phyloP scores from a whole-genome alignment of 2,888 invertebrate genomes.

The Zaprionus bogoriensis region DNA sequence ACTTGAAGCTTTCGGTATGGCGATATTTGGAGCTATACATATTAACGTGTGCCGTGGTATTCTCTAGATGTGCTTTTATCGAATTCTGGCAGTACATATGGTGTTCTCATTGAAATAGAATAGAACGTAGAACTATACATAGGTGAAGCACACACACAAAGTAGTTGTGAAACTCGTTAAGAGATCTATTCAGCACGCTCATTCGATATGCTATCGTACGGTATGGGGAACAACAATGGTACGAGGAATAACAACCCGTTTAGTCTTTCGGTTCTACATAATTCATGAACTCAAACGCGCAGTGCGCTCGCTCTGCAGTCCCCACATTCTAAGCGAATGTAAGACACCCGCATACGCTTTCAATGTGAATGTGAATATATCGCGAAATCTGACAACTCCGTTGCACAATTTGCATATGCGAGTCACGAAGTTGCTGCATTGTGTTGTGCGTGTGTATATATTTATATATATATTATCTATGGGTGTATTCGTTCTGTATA shows the following conservation, averaged over 20 bases:
- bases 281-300: constrained; percentile 25
- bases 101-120: constrained; percentile 1
- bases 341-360: no score
- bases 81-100: constrained; percentile 38
- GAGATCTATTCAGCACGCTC: no score
- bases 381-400: constrained; percentile 15
- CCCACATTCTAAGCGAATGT: no score
- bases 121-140: not conserved
- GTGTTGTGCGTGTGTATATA: not conserved
- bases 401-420: constrained; percentile 27
- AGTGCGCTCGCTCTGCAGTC: constrained; percentile 15
- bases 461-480: constrained; percentile 6
- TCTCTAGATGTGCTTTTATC: constrained; percentile 4
- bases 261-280: constrained; percentile 24
- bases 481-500: constrained; percentile 1
- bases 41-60: constrained; percentile 19
- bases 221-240: not conserved
- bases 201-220: not conserved
- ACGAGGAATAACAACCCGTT: constrained; percentile 12
- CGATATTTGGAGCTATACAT: constrained; percentile 12
- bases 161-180: not conserved
- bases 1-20: constrained; percentile 39
- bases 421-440: constrained; percentile 4
- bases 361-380: no score
- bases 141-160: not conserved